These are phyloP conservation scores for Sturnus vulgaris DNA, from an alignment of 2,113 vertebrate species.

Conservation along the genomic window DNA sequence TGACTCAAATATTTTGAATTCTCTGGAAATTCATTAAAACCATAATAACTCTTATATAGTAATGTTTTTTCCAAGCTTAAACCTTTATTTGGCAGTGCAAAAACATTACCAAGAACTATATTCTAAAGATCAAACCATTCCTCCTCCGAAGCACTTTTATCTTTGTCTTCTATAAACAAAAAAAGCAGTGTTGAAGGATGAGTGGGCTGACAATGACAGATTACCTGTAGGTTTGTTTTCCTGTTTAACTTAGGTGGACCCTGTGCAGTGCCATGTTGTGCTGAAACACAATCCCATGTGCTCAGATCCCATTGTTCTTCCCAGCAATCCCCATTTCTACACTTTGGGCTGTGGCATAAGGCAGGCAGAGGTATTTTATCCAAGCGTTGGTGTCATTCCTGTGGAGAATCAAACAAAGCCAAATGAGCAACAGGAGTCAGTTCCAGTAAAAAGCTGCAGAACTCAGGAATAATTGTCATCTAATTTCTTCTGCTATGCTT, in stretches of 20 bases:
- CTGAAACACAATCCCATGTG: slow-evolving; percentile 2
- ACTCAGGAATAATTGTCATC: not conserved
- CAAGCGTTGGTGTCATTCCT: not conserved
- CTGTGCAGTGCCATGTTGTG: not conserved
- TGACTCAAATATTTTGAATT: not conserved
- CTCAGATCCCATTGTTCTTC: not conserved
- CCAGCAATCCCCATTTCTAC: not conserved
- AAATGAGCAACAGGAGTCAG: not conserved
- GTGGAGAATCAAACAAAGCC: not conserved
- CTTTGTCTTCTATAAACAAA: slow-evolving; percentile 40
- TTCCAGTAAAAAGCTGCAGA: not conserved
- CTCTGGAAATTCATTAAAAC: not conserved
- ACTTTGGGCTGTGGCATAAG: not conserved
- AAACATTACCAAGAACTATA: not conserved
- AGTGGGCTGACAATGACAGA: slow-evolving; percentile 59
- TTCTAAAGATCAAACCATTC: not conserved
- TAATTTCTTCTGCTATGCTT: not conserved
- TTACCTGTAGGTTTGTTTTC: slow-evolving; percentile 49
- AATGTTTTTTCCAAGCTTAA: not conserved
- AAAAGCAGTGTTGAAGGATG: not conserved
- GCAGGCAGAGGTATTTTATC: not conserved
- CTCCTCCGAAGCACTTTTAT: slow-evolving; percentile 24
- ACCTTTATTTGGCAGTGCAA: slow-evolving; percentile 2
- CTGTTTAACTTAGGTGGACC: slow-evolving; percentile 40
- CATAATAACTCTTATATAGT: not conserved